Evolutionary conservation across 2,888 invertebrate genomes (phyloP), one percentile per base, ranked within the genome.

Genomic region (Caradrina kadenii): DNA sequence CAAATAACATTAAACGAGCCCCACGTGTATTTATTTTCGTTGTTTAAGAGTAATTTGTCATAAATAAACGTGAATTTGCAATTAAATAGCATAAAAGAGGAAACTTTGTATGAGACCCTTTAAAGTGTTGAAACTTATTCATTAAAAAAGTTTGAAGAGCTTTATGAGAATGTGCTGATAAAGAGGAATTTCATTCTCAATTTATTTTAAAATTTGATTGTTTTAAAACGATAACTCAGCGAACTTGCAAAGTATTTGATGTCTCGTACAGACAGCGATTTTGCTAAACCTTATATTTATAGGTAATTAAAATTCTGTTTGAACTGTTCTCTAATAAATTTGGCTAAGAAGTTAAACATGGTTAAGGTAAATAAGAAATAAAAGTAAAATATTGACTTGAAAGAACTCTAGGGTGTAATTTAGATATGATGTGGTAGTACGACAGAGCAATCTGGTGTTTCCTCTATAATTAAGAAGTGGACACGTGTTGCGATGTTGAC

Each of bases 401-500:
- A 58, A 19, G 17, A 63, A 35, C 26, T 54, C 5, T 17, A n/a
- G n/a, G n/a, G n/a, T n/a, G n/a, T n/a, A n/a, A n/a, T n/a, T 48
- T 31, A 11, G 7, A 42, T 22, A 7, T 35, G 0, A 8, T 35
- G 8, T 35, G 35, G 22, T 22, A 13, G 10, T 48, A 22, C 45
- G 45, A 17, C 50, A 58, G 52, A 39, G 50, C 45, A 58, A 58
- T 70, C n/a, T 52, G n/a, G 19, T 58, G 48, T 31, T 55, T 54
- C 54, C 19, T 15, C 26, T 52, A 21, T 69, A 69, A 75, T 80
- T 61, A 59, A 62, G 52, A 42, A 67, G 63, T 59, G 56, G 72
- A 79, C 76, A 69, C 80, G 76, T 83, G 86, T 85, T 86, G 79
- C 56, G 42, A 67, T 42, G 83, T 83, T 88, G 85, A 60, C 65